Evolutionary conservation across 1,140 invertebrate species (phyloP).

Genomic region (Platorchestia sp.): DNA sequence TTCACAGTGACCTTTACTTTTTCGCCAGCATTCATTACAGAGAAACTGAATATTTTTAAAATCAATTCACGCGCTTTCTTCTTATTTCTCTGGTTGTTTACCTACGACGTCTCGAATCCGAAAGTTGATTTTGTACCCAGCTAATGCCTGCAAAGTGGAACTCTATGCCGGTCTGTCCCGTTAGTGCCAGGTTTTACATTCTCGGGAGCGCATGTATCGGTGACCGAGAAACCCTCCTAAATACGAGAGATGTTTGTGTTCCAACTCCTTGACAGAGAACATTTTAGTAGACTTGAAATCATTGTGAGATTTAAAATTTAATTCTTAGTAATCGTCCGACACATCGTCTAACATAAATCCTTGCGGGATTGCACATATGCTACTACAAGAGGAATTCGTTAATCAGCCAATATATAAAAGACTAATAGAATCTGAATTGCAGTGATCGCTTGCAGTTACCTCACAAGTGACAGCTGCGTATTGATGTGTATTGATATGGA

Average conservation of each 20-base stretch:
- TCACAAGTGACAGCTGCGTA: too few species aligned
- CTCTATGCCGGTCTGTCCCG: neutral
- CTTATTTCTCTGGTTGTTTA: neutral
- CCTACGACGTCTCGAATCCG: neutral
- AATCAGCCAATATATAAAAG: too few species aligned
- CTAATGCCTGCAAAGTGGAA: neutral
- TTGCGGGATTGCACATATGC: too few species aligned
- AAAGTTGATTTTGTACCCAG: neutral
- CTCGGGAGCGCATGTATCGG: neutral
- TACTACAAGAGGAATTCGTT: too few species aligned
- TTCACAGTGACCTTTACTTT: neutral
- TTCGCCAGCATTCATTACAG: neutral
- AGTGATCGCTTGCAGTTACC: too few species aligned
- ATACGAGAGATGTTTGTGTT: neutral
- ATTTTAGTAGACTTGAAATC: neutral
- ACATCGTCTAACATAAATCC: too few species aligned
- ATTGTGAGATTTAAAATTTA: too few species aligned
- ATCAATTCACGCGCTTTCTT: neutral
- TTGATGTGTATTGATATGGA: too few species aligned
- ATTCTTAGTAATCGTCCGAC: too few species aligned
- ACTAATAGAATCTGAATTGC: too few species aligned
- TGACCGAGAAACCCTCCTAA: neutral
- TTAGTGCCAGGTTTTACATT: neutral
- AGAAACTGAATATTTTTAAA: neutral
- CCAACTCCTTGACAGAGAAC: neutral